A percentile compares a stretch with the other conserved stretches of the same genome.
phyloP scores from a whole-genome alignment of 2,797 vertebrate species.

The Tadarida brasiliensis region DNA sequence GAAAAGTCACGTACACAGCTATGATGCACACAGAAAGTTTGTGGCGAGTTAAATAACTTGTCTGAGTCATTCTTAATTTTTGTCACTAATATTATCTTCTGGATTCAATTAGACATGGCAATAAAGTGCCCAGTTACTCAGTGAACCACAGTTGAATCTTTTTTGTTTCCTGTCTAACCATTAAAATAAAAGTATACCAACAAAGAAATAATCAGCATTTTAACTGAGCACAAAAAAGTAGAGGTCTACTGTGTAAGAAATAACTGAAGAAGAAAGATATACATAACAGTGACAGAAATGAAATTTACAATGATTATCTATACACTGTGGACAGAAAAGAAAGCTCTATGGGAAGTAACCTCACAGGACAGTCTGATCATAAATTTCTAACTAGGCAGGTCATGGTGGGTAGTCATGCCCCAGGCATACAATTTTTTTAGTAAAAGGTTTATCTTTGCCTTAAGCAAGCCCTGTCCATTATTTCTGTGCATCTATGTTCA shows the following conservation, averaged over 20 bases:
- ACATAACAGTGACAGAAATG: background rate
- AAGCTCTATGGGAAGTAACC: background rate
- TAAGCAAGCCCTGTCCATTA: background rate
- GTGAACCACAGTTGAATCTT: background rate
- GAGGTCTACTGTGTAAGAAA: background rate
- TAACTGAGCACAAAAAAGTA: background rate
- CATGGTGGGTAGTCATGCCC: background rate
- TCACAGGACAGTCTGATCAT: background rate
- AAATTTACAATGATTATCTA: background rate
- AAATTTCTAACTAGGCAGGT: background rate
- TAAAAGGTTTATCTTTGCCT: background rate
- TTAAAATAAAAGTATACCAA: background rate
- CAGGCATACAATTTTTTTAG: background rate
- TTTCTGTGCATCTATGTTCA: background rate
- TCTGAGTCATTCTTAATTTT: conserved; percentile 15
- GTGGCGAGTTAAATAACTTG: background rate
- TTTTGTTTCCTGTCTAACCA: background rate
- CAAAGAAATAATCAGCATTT: background rate
- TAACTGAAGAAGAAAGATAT: conserved; percentile 22
- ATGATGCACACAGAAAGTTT: background rate
- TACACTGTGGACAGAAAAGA: background rate
- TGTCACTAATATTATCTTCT: background rate
- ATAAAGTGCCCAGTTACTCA: background rate
- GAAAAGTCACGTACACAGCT: background rate
- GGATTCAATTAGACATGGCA: background rate